phyloP scores from a whole-genome alignment of 2,797 vertebrate species.

The Dipus sagitta region DNA sequence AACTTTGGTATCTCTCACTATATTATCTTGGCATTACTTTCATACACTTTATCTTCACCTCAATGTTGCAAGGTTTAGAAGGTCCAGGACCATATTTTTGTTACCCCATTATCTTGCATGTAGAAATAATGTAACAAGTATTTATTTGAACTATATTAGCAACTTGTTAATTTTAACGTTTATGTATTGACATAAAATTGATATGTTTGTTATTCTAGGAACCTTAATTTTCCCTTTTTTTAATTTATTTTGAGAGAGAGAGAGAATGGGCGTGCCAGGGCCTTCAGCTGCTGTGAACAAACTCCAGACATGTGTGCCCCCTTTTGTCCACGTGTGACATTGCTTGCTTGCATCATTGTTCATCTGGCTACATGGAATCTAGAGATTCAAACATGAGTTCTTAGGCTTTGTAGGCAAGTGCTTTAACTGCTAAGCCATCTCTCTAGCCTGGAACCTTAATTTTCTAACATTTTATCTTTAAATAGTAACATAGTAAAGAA shows the following conservation, averaged over 20 bases:
- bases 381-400: no score
- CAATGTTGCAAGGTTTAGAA: neutral
- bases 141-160: constrained; percentile 55
- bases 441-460: neutral
- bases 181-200: neutral
- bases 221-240: no score
- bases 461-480: constrained; percentile 40
- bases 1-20: neutral
- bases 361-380: no score
- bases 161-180: constrained; percentile 9
- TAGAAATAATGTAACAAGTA: neutral
- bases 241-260: no score
- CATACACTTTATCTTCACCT: neutral
- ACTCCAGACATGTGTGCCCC: no score
- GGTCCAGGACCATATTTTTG: neutral
- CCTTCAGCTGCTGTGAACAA: no score
- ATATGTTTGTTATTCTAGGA: neutral
- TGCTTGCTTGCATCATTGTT: no score
- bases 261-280: no score
- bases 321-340: no score
- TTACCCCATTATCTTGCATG: neutral
- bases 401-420: no score
- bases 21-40: neutral
- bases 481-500: constrained; percentile 6
- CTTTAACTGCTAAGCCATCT: no score